Conservation (phyloP, 2,888 invertebrate species). For the Napeogenes inachia region DNA sequence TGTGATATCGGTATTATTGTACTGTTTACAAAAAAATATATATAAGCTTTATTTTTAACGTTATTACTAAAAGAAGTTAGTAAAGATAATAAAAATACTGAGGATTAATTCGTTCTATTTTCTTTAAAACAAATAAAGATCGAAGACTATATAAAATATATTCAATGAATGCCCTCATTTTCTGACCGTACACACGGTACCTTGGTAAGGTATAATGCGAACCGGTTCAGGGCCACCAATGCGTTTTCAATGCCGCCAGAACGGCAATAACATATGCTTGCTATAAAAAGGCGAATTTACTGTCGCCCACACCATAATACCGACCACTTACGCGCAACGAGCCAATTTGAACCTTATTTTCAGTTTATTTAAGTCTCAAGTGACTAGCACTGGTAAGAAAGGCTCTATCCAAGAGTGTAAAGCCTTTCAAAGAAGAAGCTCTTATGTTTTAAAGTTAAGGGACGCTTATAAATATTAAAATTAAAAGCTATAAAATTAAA, state of each 20-base stretch:
- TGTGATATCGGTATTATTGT: constrained; percentile 54
- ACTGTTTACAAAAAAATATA: constrained; percentile 37
- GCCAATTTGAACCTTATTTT: constrained; percentile 9
- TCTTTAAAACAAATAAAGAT: not conserved
- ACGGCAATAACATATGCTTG: constrained; percentile 60
- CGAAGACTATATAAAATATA: not conserved
- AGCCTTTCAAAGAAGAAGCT: constrained; percentile 25
- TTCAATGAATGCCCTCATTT: constrained; percentile 22
- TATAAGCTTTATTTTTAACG: not conserved
- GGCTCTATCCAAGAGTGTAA: constrained; percentile 23
- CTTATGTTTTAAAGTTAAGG: constrained; percentile 33
- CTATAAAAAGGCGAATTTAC: constrained; percentile 43
- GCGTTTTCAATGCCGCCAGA: constrained; percentile 52
- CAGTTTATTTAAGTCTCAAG: constrained; percentile 3
- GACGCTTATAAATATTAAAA: constrained; percentile 33
- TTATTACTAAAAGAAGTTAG: too few species aligned
- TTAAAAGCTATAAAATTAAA: constrained; percentile 25
- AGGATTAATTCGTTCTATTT: not conserved
- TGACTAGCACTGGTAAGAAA: not conserved
- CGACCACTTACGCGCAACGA: constrained; percentile 10
- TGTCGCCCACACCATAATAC: constrained; percentile 33
- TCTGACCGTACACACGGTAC: constrained; percentile 49
- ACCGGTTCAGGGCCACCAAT: constrained; percentile 66
- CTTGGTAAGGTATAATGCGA: constrained; percentile 51
- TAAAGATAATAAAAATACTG: too few species aligned